Evolutionary conservation across 2,888 invertebrate species (phyloP), one percentile per base, ranked within the genome.

Genomic region (Taenaris catops): DNA sequence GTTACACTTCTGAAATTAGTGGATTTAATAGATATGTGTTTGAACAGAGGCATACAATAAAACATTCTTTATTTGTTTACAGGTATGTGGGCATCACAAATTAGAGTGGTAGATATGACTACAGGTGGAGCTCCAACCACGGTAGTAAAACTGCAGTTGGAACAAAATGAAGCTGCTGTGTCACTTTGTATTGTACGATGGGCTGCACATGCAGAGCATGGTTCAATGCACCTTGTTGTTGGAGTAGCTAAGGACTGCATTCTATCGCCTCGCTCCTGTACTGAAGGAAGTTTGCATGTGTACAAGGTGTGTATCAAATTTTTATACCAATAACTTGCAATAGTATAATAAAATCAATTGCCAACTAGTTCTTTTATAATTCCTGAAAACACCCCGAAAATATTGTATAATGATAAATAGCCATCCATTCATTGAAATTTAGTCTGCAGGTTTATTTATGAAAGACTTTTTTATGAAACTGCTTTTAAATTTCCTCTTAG

Each of bases 131-230:
- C 62, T 0, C 96, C 96, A 0, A 90, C 89, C 37, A 96, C 96
- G 0, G 87, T 94, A 43, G 92, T 93, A 61, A 89, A 91, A 40
- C 88, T 97, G 44, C 90, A 95, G 23, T 86, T 99, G 20, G 95
- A 96, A 46, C 99, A 99, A 76, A 99, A 99, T 74, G 97, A 98
- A 69, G 97, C 99, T 0, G 98, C 98, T 0, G 92, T 97, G 73
- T 94, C 97, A 66, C 86, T 95, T 63, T 92, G 95, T 20, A 79
- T 98, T 34, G 90, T 95, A 17, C 94, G 94, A 57, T 98, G 97
- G 87, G 88, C 86, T 0, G 76, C 87, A 8, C 87, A 87, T 11
- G 78, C 72, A 0, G 89, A 88, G 2, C 67, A 72, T 35, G 69
- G 66, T 0, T 49, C 55, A 0, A 59, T 78, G 25, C 90, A 92